Percentiles rank a stretch among this genome's conserved stretches.
Conservation (phyloP, 2,113 vertebrate genomes). For the Collichthys lucidus region DNA sequence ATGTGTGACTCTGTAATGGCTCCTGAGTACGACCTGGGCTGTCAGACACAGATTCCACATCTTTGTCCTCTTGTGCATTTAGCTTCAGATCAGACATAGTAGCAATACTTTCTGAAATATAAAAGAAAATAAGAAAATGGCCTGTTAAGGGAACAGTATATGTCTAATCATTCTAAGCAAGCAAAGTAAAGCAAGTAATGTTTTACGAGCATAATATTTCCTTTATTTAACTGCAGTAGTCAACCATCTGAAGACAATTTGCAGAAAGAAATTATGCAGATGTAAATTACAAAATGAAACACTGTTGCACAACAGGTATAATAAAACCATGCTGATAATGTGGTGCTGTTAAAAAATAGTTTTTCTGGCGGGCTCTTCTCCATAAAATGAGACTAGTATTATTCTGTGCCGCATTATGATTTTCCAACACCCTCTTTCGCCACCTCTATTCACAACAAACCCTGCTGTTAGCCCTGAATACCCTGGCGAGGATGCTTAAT, state of each 20-base stretch:
- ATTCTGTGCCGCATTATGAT: slow-evolving; percentile 78
- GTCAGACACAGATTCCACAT: slow-evolving; percentile 84
- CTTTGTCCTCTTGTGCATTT: slow-evolving; percentile 89
- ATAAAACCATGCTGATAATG: slow-evolving; percentile 46
- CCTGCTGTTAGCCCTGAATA: slow-evolving; percentile 85
- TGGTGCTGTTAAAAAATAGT: slow-evolving; percentile 39
- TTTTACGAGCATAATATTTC: background rate
- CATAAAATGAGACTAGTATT: slow-evolving; percentile 69
- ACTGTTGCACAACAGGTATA: slow-evolving; percentile 37
- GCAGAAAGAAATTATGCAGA: slow-evolving; percentile 8
- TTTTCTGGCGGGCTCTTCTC: slow-evolving; percentile 51
- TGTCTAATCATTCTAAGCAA: slow-evolving; percentile 8
- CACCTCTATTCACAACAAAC: slow-evolving; percentile 85
- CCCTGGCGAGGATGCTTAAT: slow-evolving; percentile 85
- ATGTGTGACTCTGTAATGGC: slow-evolving; percentile 86
- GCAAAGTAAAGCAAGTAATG: background rate
- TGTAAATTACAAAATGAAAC: slow-evolving; percentile 27
- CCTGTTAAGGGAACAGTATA: background rate
- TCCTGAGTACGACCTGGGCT: slow-evolving; percentile 86
- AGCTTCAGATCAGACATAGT: slow-evolving; percentile 89
- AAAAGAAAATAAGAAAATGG: slow-evolving; percentile 67
- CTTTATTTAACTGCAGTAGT: background rate
- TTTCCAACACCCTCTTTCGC: slow-evolving; percentile 80
- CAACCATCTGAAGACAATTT: background rate
- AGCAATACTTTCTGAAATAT: slow-evolving; percentile 65